phyloP scores from a whole-genome alignment of 2,888 invertebrate species.

The Arctia plantaginis region DNA sequence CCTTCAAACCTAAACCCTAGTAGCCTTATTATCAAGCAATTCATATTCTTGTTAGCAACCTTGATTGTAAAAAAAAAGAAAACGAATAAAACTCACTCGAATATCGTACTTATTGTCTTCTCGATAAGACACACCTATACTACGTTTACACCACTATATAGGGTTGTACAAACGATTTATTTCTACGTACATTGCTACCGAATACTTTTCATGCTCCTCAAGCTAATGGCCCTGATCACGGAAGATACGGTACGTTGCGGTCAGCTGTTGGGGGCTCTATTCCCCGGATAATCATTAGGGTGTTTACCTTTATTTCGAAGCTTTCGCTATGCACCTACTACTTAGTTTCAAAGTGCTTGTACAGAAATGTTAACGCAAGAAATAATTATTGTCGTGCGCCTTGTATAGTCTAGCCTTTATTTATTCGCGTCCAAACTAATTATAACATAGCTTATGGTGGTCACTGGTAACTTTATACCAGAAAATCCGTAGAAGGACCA shows the following conservation, averaged over 20 bases:
- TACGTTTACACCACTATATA: background rate
- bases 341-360: constrained; percentile 6
- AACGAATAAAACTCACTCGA: background rate
- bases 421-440: background rate
- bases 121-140: background rate
- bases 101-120: background rate
- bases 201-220: constrained; percentile 39
- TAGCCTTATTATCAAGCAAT: background rate
- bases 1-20: background rate
- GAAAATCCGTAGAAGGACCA: background rate
- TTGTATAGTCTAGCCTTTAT: background rate
- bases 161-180: constrained; percentile 6
- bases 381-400: background rate
- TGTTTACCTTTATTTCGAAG: constrained; percentile 44
- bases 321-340: constrained; percentile 20
- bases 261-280: constrained; percentile 53
- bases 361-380: background rate
- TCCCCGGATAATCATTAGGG: constrained; percentile 50
- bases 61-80: background rate
- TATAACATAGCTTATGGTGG: background rate
- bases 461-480: background rate
- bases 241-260: constrained; percentile 51
- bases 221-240: constrained; percentile 47
- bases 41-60: background rate
- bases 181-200: constrained; percentile 14